These are phyloP conservation scores for Nymphalis c-album DNA, from an alignment of 2,888 invertebrate genomes.

Conservation along the genomic window DNA sequence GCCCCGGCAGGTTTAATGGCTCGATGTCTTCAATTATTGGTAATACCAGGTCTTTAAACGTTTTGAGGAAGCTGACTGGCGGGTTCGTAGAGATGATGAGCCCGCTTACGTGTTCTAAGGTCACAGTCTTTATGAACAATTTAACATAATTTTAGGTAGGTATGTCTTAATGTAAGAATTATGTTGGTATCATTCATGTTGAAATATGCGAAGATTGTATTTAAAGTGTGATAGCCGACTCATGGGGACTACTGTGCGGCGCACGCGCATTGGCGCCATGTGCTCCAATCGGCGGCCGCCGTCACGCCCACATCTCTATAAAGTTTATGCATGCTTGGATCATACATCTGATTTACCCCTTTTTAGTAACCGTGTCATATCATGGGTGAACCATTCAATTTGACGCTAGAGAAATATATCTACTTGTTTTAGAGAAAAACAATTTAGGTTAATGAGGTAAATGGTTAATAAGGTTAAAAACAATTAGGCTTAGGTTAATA, in stretches of 20 bases:
- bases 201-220: constrained; percentile 22
- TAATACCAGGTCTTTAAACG: constrained; percentile 77
- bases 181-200: constrained; percentile 5
- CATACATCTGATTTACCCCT: constrained; percentile 14
- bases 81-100: constrained; percentile 38
- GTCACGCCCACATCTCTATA: constrained; percentile 63
- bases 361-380: neutral
- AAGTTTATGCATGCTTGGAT: constrained; percentile 33
- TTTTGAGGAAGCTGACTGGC: constrained; percentile 74
- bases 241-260: constrained; percentile 69
- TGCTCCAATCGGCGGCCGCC: constrained; percentile 67
- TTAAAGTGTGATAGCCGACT: constrained; percentile 28
- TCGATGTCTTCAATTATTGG: constrained; percentile 76
- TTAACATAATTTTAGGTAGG: constrained; percentile 7
- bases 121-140: constrained; percentile 13
- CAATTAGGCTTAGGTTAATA: no score
- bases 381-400: no score
- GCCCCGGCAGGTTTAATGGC: constrained; percentile 72
- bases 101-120: constrained; percentile 13
- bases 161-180: constrained; percentile 15
- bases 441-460: no score
- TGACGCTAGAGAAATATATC: no score
- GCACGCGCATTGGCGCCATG: constrained; percentile 75
- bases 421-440: no score
- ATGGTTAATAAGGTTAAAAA: no score